Conservation (phyloP, 1,140 invertebrate genomes). For the Bombus sylvicola region DNA sequence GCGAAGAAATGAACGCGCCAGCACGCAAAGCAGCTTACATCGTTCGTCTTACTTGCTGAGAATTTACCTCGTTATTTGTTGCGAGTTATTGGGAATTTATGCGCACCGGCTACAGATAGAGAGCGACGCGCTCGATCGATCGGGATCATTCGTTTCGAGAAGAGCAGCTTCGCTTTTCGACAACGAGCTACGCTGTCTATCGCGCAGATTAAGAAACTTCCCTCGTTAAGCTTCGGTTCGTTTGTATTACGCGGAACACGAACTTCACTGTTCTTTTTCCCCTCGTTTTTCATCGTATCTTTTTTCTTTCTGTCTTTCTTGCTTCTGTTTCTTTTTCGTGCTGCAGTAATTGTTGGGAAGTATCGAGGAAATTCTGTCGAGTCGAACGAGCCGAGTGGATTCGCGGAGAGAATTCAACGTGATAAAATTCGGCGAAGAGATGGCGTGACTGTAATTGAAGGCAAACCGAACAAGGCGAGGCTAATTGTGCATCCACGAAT, state of each 20-base stretch:
- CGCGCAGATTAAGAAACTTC: slow-evolving; percentile 35
- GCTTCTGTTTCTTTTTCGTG: too few relatives aligned
- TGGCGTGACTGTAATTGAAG: slow-evolving; percentile 14
- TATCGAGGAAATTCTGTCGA: slow-evolving; percentile 2
- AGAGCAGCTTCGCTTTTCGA: slow-evolving; percentile 10
- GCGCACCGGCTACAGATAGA: neutral
- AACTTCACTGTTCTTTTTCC: neutral
- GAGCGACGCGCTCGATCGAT: slow-evolving; percentile 3
- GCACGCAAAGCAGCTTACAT: slow-evolving; percentile 46
- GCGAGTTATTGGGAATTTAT: slow-evolving; percentile 44
- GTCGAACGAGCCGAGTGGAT: neutral
- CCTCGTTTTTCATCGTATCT: neutral
- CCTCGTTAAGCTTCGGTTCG: slow-evolving; percentile 35
- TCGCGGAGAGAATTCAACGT: neutral
- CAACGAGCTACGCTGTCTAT: slow-evolving; percentile 9
- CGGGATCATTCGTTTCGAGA: slow-evolving; percentile 23
- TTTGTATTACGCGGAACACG: slow-evolving; percentile 15
- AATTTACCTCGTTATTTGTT: slow-evolving; percentile 38
- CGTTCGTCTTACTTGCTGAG: neutral
- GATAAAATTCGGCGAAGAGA: neutral
- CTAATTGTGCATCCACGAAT: slow-evolving; percentile 46
- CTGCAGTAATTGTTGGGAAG: neutral
- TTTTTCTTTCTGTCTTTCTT: too few relatives aligned
- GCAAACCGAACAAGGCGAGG: slow-evolving; percentile 4
- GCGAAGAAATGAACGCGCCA: neutral